Evolutionary conservation across 2,113 vertebrate genomes (phyloP).

Genomic region (Enhydra lutris): DNA sequence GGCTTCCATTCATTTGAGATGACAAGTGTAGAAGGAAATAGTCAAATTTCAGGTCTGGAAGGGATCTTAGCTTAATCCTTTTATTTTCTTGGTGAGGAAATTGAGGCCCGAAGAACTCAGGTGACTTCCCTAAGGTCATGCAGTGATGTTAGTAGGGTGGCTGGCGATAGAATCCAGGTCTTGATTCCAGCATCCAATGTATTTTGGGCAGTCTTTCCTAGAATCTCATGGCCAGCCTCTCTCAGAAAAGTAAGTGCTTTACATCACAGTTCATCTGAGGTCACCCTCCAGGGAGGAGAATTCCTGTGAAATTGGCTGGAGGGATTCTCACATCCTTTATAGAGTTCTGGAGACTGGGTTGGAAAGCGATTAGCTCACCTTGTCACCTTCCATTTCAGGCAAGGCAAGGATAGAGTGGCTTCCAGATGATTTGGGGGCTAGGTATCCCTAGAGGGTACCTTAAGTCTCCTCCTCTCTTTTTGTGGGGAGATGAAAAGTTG

Average conservation of each 20-base stretch:
- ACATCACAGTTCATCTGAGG: background rate
- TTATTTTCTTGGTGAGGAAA: background rate
- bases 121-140: background rate
- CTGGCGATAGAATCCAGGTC: background rate
- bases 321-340: background rate
- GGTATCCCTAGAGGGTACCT: background rate
- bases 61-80: background rate
- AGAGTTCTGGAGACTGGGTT: background rate
- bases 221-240: background rate
- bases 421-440: background rate
- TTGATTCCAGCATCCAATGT: background rate
- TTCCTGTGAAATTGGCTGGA: background rate
- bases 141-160: background rate
- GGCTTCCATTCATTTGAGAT: background rate
- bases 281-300: background rate
- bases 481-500: background rate
- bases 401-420: background rate
- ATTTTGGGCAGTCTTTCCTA: background rate
- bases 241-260: background rate
- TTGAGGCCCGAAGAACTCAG: background rate
- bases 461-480: background rate
- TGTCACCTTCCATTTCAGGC: background rate
- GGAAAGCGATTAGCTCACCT: background rate
- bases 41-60: background rate
- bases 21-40: background rate